Base-by-base conservation (phyloP, 64 coral and sea anemone species). In the Cladopsammia gracilis region DNA sequence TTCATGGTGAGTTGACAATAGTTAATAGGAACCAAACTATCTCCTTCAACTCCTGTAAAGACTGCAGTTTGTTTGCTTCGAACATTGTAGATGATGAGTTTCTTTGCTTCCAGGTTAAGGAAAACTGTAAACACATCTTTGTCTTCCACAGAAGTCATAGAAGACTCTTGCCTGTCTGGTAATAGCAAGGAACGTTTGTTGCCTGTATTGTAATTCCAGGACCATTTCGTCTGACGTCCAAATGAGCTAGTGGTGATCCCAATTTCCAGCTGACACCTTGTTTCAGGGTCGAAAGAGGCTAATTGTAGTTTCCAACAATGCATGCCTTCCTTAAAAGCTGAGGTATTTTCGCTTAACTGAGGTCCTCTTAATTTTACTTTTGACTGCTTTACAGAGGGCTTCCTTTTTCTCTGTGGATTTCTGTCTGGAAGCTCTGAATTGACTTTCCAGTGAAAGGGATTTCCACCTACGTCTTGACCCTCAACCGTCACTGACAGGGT, bases 51-150 rank as follows among this genome's bases (percentile, higher is more conserved):
- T 0, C 19, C 60, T 65, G 58, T 65, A 48, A 83, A 83, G 13
- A 66, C 4, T 22, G 65, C 79, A 83, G 79, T 62, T 83, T 64
- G 1, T 65, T 83, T 83, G 60, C 79, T 83, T 1, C 59, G 58
- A 59, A 45, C 34, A 62, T 64, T 83, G 79, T 83, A 83, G 15
- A 83, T 64, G 14, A 12, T 64, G 1, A 83, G 79, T 48, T 60
- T 83, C 15, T 48, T 14, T 19, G 15, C 48, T 14, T 83, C 79
- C 62, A 83, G 59, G 20, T 65, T 83, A 0, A 83, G 60, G 60
- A 64, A 83, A 64, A 83, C 79, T n/a, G 60, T 83, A 10, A 83
- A 83, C 13, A 64, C 16, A 48, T 83, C 79, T 0, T 48, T 65
- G 58, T 12, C 34, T 19, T 83, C 15, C 14, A 49, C 42, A 43